Base-by-base conservation (phyloP, 2,888 invertebrate species). In the Polia nebulosa region DNA sequence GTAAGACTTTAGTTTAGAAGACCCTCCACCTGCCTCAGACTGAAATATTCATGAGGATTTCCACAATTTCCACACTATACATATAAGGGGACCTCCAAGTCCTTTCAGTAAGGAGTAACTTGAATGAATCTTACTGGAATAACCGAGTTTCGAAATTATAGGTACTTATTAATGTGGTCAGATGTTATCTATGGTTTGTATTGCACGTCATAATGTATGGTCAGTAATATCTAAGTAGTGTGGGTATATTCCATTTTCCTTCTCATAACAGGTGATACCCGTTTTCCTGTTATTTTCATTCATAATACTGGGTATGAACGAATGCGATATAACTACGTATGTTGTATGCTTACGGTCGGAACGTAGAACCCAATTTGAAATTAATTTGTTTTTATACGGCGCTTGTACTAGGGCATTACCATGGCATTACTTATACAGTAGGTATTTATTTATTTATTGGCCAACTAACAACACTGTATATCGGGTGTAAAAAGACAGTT, bases 271-370 rank as follows among this genome's bases (percentile, higher is more conserved):
- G 51, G 36, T 71, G 53, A 53, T 49, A 49, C 25, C n/a, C 2
- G 27, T 71, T 71, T 71, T 64, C 71, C 71, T 56, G 71, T 64
- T 56, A 71, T 55, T 70, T 34, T 34, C 55, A 51, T 71, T 63
- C n/a, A 49, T 41, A 34, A 29, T 62, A 49, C 47, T 67, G n/a
- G 13, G 52, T 61, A 71, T 51, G 29, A 71, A 71, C 64, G 64
- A 64, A 56, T 69, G 13, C 17, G 22, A 52, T 25, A 20, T n/a
- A n/a, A n/a, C n/a, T 52, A 44, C 36, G 27, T 52, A 27, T 15
- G 27, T 41, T 32, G 13, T 64, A n/a, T n/a, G n/a, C n/a, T 29
- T 15, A 13, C 44, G 17, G n/a, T 29, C 58, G 22, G 15, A n/a
- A 36, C 3, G 29, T 36, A 5, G 17, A 55, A 36, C 9, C 6